Conservation (phyloP, 2,888 invertebrate genomes). For the Portevinia maculata region DNA sequence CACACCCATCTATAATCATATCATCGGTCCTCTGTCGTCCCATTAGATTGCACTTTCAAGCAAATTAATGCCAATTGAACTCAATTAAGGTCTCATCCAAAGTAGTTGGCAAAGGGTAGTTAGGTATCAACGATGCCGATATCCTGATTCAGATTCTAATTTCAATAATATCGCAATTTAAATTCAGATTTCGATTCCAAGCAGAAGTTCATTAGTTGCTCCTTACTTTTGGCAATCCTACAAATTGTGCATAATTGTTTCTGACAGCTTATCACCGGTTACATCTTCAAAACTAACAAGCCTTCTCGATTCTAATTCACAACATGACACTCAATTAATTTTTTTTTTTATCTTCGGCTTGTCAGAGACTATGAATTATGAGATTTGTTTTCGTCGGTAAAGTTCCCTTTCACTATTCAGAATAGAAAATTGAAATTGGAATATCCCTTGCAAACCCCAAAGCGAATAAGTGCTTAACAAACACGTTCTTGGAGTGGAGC, state of each 20-base stretch:
- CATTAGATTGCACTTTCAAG: slow-evolving; percentile 11
- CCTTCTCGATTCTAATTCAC: background rate
- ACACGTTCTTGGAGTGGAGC: slow-evolving; percentile 22
- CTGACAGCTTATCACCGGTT: slow-evolving; percentile 23
- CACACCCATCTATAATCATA: too few relatives aligned
- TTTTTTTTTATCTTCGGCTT: background rate
- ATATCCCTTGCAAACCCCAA: background rate
- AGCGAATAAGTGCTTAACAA: background rate
- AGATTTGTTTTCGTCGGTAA: background rate
- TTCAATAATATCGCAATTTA: slow-evolving; percentile 54
- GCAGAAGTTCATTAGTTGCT: slow-evolving; percentile 23
- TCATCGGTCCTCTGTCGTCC: background rate
- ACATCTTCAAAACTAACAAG: slow-evolving; percentile 1
- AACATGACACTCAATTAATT: too few relatives aligned
- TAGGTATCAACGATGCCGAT: background rate
- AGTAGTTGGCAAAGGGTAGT: background rate
- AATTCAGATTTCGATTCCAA: slow-evolving; percentile 37
- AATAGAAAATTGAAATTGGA: background rate
- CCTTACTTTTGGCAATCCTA: slow-evolving; percentile 2
- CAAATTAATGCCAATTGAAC: slow-evolving; percentile 54
- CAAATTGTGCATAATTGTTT: slow-evolving; percentile 29
- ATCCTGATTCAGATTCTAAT: slow-evolving; percentile 13
- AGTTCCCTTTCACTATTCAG: too few relatives aligned
- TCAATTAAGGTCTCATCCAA: slow-evolving; percentile 33
- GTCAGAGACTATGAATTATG: background rate